Base-by-base conservation (phyloP, 2,888 invertebrate genomes). In the Apodemia duryi region DNA sequence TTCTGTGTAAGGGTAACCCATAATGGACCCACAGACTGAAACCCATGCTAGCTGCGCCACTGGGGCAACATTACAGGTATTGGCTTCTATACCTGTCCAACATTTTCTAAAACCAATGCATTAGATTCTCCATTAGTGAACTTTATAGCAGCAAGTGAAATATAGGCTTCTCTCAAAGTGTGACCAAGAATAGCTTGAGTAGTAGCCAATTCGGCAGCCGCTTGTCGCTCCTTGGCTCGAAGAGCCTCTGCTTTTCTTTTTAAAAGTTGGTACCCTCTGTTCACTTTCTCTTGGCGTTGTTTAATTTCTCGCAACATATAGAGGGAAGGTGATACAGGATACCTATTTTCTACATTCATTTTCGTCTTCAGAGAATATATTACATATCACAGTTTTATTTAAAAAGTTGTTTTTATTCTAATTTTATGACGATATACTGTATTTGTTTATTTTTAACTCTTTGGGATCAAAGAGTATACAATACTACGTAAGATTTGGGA, bases 51-150 rank as follows among this genome's bases (percentile, higher is more conserved):
- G 6, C 1, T 38, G 6, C 6, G 6, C 6, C 6, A 38, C 32
- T 1, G 38, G 6, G 1, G 3, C 6, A 38, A 6, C 6, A 38
- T 6, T n/a, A 49, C 6, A n/a, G 11, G 6, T 49, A 6, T n/a
- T n/a, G n/a, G 49, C 5, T 49, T 43, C 5, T 49, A 6, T 49
- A 89, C 91, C 83, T 90, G 84, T 2, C 85, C 90, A 70, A 91
- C 83, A 75, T 87, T 91, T 69, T 91, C 92, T 32, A 91, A 78
- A 6, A 91, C 85, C 72, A 91, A 4, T 41, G 91, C 90, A 75
- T 91, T 89, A 4, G 91, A 88, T 60, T 91, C 90, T 4, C 91
- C 91, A 70, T 91, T 91, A 5, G 87, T 85, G 63, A 91, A 92
- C 69, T 91, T 92, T 2, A 91, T 82, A 28, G 88, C 90, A 1